Percentiles rank a stretch among this genome's conserved stretches.
These are phyloP conservation scores for Petrophora chlorosata DNA, from an alignment of 2,888 invertebrate genomes.

Conservation along the genomic window DNA sequence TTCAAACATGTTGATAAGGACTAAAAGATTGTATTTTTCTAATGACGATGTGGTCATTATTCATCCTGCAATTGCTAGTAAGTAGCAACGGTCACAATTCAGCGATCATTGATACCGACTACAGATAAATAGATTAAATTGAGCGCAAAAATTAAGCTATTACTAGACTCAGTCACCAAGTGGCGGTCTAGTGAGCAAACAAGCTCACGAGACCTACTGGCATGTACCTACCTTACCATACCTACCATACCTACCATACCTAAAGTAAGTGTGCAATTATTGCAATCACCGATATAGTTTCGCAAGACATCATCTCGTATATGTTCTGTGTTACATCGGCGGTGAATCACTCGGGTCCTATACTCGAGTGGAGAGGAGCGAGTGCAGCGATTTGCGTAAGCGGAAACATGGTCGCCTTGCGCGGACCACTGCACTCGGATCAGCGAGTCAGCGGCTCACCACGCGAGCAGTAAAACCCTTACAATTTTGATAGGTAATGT, in stretches of 20 bases:
- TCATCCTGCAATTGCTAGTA: not conserved
- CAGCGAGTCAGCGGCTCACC: conserved; percentile 18
- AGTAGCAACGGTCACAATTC: conserved; percentile 3
- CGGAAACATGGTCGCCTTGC: conserved; percentile 53
- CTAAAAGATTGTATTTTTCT: conserved; percentile 1
- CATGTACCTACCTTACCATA: conserved; percentile 27
- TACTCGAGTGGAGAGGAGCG: conserved; percentile 29
- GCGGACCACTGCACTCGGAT: conserved; percentile 46
- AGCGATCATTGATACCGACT: conserved; percentile 9
- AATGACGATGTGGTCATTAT: not conserved
- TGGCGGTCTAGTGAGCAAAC: conserved; percentile 20
- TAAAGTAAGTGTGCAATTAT: too few species aligned
- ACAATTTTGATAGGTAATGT: conserved; percentile 19
- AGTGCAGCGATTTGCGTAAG: conserved; percentile 45
- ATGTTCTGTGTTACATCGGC: conserved; percentile 37
- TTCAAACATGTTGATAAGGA: conserved; percentile 2
- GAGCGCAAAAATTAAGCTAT: conserved; percentile 11
- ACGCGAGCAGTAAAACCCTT: conserved; percentile 18
- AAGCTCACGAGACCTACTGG: conserved; percentile 24
- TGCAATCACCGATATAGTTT: conserved; percentile 45
- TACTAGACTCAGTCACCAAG: conserved; percentile 16
- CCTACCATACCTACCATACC: too few species aligned
- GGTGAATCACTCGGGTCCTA: conserved; percentile 46
- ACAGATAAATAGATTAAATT: conserved; percentile 12
- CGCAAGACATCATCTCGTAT: conserved; percentile 44